phyloP scores from a whole-genome alignment of 2,888 invertebrate species.

The Drosophila rubida region DNA sequence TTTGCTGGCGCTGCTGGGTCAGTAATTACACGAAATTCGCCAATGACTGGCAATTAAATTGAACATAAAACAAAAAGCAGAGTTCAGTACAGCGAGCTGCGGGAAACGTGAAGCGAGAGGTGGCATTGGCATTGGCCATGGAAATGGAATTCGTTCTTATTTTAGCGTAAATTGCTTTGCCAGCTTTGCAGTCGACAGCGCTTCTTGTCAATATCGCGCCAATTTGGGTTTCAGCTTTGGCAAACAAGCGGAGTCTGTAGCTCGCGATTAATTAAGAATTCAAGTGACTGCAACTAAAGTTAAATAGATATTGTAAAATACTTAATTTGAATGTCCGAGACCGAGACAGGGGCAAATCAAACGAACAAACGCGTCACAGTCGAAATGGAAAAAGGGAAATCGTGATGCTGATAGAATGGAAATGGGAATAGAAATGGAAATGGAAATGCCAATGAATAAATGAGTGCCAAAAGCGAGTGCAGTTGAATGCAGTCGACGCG shows the following conservation, averaged over 20 bases:
- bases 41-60: constrained; percentile 52
- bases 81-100: too few species aligned
- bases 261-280: constrained; percentile 75
- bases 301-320: constrained; percentile 74
- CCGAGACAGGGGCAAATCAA: constrained; percentile 53
- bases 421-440: not conserved
- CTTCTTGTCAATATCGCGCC: constrained; percentile 31
- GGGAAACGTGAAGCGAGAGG: not conserved
- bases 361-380: constrained; percentile 41
- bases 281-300: constrained; percentile 72
- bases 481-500: constrained; percentile 25
- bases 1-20: constrained; percentile 19
- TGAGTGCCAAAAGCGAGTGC: constrained; percentile 43
- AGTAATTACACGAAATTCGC: constrained; percentile 58
- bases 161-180: constrained; percentile 16
- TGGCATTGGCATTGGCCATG: not conserved
- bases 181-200: constrained; percentile 9
- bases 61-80: constrained; percentile 23
- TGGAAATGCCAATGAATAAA: constrained; percentile 36
- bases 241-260: constrained; percentile 15
- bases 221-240: constrained; percentile 44
- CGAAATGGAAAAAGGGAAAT: constrained; percentile 19
- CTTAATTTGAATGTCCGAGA: constrained; percentile 63
- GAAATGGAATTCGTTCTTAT: constrained; percentile 7
- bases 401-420: too few species aligned